Evolutionary conservation across 2,888 invertebrate genomes (phyloP).

Genomic region (Hyposoter dolosus): DNA sequence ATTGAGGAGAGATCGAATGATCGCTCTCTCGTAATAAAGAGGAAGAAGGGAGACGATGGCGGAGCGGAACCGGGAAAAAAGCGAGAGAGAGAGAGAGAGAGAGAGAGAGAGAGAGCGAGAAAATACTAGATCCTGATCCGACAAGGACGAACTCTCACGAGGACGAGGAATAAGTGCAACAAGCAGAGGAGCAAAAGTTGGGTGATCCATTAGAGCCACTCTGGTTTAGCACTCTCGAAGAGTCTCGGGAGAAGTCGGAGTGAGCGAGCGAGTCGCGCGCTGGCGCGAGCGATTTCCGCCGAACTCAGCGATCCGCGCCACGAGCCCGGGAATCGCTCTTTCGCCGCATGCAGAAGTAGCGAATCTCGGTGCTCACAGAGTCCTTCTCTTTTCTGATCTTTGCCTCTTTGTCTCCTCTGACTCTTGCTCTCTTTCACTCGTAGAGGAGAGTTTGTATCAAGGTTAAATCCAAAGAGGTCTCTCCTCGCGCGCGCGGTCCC

Average conservation of each 20-base stretch:
- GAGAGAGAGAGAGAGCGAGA: slow-evolving; percentile 49
- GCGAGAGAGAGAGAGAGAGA: slow-evolving; percentile 55
- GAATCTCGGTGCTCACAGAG: slow-evolving; percentile 58
- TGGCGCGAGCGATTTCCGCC: slow-evolving; percentile 56
- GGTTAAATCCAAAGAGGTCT: slow-evolving; percentile 81
- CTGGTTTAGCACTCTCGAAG: slow-evolving; percentile 46
- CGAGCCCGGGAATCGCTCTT: slow-evolving; percentile 64
- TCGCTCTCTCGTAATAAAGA: slow-evolving; percentile 21
- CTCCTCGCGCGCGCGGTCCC: slow-evolving; percentile 76
- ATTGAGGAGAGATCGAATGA: slow-evolving; percentile 49
- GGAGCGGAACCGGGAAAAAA: slow-evolving; percentile 58
- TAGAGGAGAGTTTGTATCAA: slow-evolving; percentile 79
- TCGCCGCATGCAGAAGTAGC: slow-evolving; percentile 52
- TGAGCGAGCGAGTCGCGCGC: slow-evolving; percentile 54
- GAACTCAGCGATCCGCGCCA: slow-evolving; percentile 64
- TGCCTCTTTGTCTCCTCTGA: slow-evolving; percentile 4
- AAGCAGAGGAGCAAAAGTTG: slow-evolving; percentile 72
- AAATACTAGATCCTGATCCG: slow-evolving; percentile 38
- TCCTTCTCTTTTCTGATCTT: slow-evolving; percentile 29
- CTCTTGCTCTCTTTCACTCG: slow-evolving; percentile 46
- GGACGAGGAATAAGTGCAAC: slow-evolving; percentile 70
- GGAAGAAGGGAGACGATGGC: slow-evolving; percentile 61
- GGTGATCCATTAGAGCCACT: slow-evolving; percentile 77
- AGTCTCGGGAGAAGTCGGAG: slow-evolving; percentile 5
- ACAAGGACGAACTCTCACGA: slow-evolving; percentile 40